phyloP scores from a whole-genome alignment of 2,888 invertebrate genomes.

The Masnerella sp. region DNA sequence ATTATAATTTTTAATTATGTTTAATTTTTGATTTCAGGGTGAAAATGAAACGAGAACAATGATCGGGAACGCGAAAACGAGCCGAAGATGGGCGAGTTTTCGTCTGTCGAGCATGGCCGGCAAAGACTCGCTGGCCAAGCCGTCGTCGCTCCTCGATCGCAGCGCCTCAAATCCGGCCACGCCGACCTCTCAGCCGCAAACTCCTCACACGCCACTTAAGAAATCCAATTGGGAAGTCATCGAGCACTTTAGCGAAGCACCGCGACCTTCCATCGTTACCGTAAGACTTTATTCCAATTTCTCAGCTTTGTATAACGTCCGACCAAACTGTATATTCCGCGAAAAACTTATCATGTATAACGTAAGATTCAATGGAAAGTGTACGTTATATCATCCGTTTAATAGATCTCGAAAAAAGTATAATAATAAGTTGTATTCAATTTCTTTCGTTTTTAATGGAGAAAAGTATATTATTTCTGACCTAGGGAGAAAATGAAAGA shows the following conservation, averaged over 20 bases:
- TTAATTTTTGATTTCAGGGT: too few relatives aligned
- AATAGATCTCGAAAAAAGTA: too few relatives aligned
- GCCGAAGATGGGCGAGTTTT: slow-evolving; percentile 79
- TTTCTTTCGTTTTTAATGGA: too few relatives aligned
- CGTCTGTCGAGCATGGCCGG: slow-evolving; percentile 72
- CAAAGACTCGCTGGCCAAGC: slow-evolving; percentile 74
- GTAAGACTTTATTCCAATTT: slow-evolving; percentile 76
- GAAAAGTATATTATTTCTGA: too few relatives aligned
- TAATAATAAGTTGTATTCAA: too few relatives aligned
- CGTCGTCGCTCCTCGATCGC: slow-evolving; percentile 76
- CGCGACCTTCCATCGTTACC: slow-evolving; percentile 82
- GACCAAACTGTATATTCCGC: too few relatives aligned
- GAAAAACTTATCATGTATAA: too few relatives aligned
- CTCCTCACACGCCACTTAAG: slow-evolving; percentile 82
- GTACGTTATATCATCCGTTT: too few relatives aligned
- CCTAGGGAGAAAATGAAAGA: too few relatives aligned
- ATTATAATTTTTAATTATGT: too few relatives aligned
- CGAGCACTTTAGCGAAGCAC: slow-evolving; percentile 87
- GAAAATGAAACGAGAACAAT: slow-evolving; percentile 70
- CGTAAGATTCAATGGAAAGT: too few relatives aligned
- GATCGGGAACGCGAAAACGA: slow-evolving; percentile 64
- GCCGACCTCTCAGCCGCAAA: slow-evolving; percentile 76
- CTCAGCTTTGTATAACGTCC: too few relatives aligned
- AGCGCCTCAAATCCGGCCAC: slow-evolving; percentile 73
- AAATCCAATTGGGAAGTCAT: slow-evolving; percentile 96